Percentiles rank a stretch among this genome's conserved stretches.
These are phyloP conservation scores for Monopis laevigella DNA, from an alignment of 2,888 invertebrate genomes.

Conservation along the genomic window DNA sequence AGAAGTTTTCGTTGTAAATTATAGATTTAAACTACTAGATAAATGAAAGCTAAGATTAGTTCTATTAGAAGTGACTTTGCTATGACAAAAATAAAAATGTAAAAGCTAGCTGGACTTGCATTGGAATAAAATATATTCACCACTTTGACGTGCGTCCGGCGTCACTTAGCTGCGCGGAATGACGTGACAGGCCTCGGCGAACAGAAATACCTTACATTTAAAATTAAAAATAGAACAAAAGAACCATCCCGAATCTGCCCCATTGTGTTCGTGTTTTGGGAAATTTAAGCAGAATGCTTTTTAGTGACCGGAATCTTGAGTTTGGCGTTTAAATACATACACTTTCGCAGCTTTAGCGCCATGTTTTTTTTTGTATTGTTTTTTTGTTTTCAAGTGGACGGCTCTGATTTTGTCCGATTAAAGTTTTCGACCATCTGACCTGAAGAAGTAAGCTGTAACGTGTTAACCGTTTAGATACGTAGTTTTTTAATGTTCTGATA, in stretches of 20 bases:
- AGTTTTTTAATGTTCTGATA: conserved; percentile 4
- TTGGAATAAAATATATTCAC: conserved; percentile 61
- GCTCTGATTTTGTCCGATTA: conserved; percentile 58
- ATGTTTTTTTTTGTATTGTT: conserved; percentile 56
- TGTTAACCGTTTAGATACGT: conserved; percentile 37
- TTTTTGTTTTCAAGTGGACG: conserved; percentile 48
- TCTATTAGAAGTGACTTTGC: background rate
- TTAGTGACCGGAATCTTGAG: conserved; percentile 50
- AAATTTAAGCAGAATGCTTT: conserved; percentile 60
- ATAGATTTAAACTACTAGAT: too few relatives aligned
- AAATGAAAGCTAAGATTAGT: too few relatives aligned
- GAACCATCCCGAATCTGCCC: conserved; percentile 52
- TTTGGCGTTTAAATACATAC: conserved; percentile 67
- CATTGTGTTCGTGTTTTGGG: conserved; percentile 67
- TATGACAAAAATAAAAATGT: conserved; percentile 42
- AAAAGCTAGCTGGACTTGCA: conserved; percentile 53
- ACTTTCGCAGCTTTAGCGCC: conserved; percentile 64
- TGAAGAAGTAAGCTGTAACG: conserved; percentile 55
- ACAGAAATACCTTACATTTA: conserved; percentile 53
- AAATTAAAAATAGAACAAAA: conserved; percentile 55
- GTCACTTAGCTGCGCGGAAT: conserved; percentile 67
- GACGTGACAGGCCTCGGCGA: conserved; percentile 66
- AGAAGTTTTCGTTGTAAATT: too few relatives aligned
- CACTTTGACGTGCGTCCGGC: conserved; percentile 65
- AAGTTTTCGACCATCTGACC: conserved; percentile 41